These are phyloP conservation scores for Nettapus auritus DNA, from an alignment of 2,113 vertebrate genomes.

Conservation along the genomic window DNA sequence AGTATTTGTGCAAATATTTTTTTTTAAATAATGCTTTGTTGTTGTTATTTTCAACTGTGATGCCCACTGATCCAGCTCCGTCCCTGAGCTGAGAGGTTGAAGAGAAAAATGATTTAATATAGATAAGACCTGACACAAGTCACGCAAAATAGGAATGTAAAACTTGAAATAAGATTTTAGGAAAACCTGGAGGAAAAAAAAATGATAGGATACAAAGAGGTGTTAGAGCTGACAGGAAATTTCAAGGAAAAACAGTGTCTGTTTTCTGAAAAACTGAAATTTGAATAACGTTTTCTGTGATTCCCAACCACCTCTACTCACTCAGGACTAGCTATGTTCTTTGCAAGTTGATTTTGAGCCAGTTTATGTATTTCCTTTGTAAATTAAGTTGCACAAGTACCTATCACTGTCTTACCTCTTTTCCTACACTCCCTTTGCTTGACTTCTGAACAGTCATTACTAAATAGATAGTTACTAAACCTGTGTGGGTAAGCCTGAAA, in stretches of 20 bases:
- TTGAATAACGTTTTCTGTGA: neutral
- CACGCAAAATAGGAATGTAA: neutral
- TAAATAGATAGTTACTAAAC: accelerated
- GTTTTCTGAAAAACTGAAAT: neutral
- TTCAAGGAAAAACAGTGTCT: neutral
- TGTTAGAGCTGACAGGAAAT: neutral
- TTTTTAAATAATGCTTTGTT: neutral
- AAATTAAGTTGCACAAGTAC: neutral
- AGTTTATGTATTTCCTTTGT: neutral
- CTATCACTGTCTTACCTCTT: neutral
- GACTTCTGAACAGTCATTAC: neutral
- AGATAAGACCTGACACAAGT: neutral
- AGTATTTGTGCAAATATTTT: neutral
- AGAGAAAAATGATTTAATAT: neutral
- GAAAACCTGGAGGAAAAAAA: neutral
- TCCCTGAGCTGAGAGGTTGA: neutral
- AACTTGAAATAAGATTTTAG: neutral
- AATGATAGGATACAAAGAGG: neutral
- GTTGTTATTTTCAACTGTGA: neutral
- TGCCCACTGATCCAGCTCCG: neutral
- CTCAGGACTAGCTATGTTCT: neutral
- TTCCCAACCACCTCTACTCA: neutral
- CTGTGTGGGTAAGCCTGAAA: accelerated
- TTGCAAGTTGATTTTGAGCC: neutral
- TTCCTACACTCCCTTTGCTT: neutral